phyloP scores from a whole-genome alignment of 2,888 invertebrate species.

The Drosophila subsilvestris region DNA sequence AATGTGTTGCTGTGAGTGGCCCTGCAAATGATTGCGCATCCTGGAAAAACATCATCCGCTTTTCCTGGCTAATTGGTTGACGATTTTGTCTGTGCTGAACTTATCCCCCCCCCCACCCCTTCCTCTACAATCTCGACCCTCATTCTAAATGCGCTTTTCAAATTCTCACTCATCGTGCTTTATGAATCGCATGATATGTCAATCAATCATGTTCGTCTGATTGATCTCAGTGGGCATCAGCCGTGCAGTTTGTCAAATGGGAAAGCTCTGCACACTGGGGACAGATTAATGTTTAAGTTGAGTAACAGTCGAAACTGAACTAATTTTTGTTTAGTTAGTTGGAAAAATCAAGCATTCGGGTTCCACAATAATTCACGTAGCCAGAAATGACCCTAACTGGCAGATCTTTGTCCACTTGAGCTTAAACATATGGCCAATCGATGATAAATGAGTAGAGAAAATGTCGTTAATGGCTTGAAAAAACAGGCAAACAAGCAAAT shows the following conservation, averaged over 20 bases:
- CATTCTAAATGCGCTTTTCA: conserved; percentile 50
- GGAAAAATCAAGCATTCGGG: conserved; percentile 22
- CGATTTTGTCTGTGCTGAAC: conserved; percentile 12
- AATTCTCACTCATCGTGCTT: conserved; percentile 50
- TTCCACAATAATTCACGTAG: background rate
- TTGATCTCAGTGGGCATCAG: conserved; percentile 44
- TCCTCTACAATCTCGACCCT: background rate
- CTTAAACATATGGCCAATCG: conserved; percentile 67
- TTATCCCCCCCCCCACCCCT: conserved; percentile 18
- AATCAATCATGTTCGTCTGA: conserved; percentile 68
- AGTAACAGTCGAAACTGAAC: background rate
- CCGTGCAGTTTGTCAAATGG: conserved; percentile 39
- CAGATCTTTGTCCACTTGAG: conserved; percentile 58
- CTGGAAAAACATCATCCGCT: conserved; percentile 29
- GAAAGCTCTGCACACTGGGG: conserved; percentile 11
- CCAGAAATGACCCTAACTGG: conserved; percentile 28
- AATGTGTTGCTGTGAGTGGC: conserved; percentile 22
- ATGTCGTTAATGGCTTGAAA: conserved; percentile 59
- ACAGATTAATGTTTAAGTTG: conserved; percentile 4
- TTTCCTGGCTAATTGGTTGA: conserved; percentile 32
- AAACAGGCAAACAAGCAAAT: conserved; percentile 31
- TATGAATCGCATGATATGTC: conserved; percentile 59
- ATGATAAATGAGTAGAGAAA: conserved; percentile 72
- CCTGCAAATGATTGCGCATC: conserved; percentile 19
- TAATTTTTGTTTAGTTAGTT: conserved; percentile 25